Evolutionary conservation across 1,140 invertebrate species (phyloP).

Genomic region (Microplitis demolitor): DNA sequence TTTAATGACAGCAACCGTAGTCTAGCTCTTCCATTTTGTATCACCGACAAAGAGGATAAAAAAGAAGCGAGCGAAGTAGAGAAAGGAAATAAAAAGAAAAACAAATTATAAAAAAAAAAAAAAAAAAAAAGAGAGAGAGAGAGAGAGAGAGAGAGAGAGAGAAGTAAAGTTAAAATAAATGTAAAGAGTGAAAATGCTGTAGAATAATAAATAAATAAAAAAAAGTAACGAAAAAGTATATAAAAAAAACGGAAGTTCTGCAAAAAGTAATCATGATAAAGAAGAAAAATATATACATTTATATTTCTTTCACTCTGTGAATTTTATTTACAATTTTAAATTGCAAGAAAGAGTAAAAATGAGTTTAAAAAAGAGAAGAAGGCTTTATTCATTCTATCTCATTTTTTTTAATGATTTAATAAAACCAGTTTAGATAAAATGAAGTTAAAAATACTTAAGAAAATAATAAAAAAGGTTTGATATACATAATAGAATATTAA

Average conservation of each 20-base stretch:
- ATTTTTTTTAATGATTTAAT: background rate
- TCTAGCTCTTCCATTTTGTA: constrained; percentile 47
- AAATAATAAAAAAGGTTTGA: too few relatives aligned
- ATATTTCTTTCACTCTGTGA: background rate
- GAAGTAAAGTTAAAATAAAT: constrained; percentile 25
- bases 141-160: constrained; percentile 24
- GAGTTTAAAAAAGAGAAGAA: background rate
- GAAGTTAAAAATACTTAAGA: background rate
- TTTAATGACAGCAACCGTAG: constrained; percentile 39
- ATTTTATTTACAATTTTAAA: background rate
- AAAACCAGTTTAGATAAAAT: background rate
- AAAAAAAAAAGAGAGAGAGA: constrained; percentile 26
- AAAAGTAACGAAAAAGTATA: constrained; percentile 7
- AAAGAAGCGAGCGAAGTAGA: background rate
- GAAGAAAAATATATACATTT: background rate
- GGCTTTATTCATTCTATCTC: background rate
- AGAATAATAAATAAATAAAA: constrained; percentile 22
- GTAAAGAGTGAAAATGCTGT: constrained; percentile 17
- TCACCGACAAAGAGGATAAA: constrained; percentile 32
- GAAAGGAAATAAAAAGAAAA: constrained; percentile 1
- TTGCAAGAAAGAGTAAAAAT: background rate
- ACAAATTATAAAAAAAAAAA: background rate
- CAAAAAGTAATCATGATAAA: background rate
- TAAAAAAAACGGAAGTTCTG: constrained; percentile 10
- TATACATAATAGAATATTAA: too few relatives aligned